Evolutionary conservation across 2,113 vertebrate species (phyloP), one percentile per base, ranked within the genome.

Genomic region (Chelonoidis abingdonii): DNA sequence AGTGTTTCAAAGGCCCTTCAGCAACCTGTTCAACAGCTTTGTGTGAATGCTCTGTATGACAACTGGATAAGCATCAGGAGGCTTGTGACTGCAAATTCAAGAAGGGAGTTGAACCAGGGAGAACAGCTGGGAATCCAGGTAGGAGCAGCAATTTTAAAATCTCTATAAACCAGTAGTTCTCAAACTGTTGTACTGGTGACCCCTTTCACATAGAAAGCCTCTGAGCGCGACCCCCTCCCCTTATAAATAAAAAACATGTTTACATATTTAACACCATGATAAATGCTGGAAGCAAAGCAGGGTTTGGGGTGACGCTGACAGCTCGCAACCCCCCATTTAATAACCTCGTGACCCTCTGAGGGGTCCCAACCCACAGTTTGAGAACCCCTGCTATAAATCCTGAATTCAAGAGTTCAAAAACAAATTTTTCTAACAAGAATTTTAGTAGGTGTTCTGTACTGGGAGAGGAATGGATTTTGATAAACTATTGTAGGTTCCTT

Each of bases 361-460:
- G 49, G 49, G 49, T 50, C 50, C 50, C 50, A 13, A 14, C 50
- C 50, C 50, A 50, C 50, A 50, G 14, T 50, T 50, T 50, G 50
- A 50, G 13, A 50, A 50, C 50, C 50, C 50, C 50, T 50, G 50
- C 56, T 78, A 17, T 22, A 2, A 65, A 80, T 72, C 25, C 50
- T 49, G 49, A 47, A 1, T 0, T 22, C 17, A 86, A 0, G 0
- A 53, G 1, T 47, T 16, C 5, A 16, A 41, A n/a, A 90, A 49
- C 5, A 80, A 76, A 91, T 81, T 53, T 89, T 47, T 96, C 53
- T 29, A 75, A 19, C 69, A 81, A 86, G 76, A 89, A 75, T 93
- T 62, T 19, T 69, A 52, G n/a, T 13, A 22, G 79, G n/a, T 82
- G 31, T 93, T 47, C 35, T 93, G 47, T 16, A 53, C 24, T 86